Conservation (phyloP, 2,888 invertebrate species). For the Selenia dentaria region DNA sequence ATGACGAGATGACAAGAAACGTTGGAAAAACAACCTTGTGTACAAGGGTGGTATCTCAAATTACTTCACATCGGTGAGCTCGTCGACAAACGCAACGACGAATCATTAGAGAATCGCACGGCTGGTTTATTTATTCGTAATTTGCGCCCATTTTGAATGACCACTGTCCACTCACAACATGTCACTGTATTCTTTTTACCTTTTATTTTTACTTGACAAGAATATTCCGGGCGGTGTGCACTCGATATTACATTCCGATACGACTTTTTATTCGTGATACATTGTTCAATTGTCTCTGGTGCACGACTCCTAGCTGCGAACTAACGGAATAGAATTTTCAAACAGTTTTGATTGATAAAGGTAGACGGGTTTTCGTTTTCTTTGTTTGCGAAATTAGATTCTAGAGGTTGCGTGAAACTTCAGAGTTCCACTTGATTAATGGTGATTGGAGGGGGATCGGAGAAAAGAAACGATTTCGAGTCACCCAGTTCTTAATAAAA, state of each 20-base stretch:
- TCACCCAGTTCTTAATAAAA: no score
- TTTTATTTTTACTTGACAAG: slow-evolving; percentile 83
- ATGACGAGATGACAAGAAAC: no score
- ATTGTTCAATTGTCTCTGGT: slow-evolving; percentile 80
- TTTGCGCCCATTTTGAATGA: slow-evolving; percentile 70
- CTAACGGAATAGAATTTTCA: slow-evolving; percentile 81
- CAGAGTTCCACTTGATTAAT: slow-evolving; percentile 80
- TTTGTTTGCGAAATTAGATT: slow-evolving; percentile 83
- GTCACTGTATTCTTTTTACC: slow-evolving; percentile 79
- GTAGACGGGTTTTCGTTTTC: slow-evolving; percentile 82
- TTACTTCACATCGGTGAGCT: no score
- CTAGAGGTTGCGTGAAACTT: slow-evolving; percentile 75
- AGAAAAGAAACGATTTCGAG: slow-evolving; percentile 66
- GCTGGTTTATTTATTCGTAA: slow-evolving; percentile 81
- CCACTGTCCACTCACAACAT: slow-evolving; percentile 79
- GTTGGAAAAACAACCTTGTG: no score
- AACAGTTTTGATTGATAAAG: slow-evolving; percentile 82
- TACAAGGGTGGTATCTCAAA: no score
- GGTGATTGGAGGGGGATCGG: slow-evolving; percentile 62
- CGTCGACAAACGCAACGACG: no score
- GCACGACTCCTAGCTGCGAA: slow-evolving; percentile 69
- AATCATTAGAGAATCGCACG: no score
- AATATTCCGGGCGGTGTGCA: slow-evolving; percentile 74
- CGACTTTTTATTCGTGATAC: slow-evolving; percentile 82
- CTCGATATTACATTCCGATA: slow-evolving; percentile 81